These are phyloP conservation scores for Crematogaster levior DNA, from an alignment of 2,888 invertebrate genomes.

Conservation along the genomic window DNA sequence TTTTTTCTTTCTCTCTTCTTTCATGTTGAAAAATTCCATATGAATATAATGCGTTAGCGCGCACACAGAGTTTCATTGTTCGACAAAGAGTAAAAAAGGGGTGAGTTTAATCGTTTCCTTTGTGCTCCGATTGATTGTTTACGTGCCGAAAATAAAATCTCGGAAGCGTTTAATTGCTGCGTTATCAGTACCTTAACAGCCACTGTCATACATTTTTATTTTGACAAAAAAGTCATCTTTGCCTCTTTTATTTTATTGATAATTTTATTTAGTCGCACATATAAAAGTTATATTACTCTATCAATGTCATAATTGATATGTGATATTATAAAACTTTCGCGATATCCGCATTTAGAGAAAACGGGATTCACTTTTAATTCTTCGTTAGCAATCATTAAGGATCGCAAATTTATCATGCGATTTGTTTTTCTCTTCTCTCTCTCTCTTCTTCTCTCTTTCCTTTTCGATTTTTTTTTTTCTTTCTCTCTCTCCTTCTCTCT, in stretches of 20 bases:
- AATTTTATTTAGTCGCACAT: not conserved
- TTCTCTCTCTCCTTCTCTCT: not conserved
- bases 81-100: constrained; percentile 27
- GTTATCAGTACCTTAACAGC: constrained; percentile 46
- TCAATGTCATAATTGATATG: not conserved
- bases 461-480: no score
- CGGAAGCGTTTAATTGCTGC: constrained; percentile 33
- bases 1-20: constrained; percentile 51
- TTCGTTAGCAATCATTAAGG: not conserved
- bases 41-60: constrained; percentile 66
- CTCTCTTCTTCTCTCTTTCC: no score
- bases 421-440: not conserved
- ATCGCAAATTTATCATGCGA: constrained; percentile 22
- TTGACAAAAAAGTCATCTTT: not conserved
- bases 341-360: not conserved
- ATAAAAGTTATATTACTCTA: not conserved
- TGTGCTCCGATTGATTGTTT: constrained; percentile 68
- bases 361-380: not conserved
- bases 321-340: not conserved
- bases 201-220: not conserved
- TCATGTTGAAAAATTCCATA: constrained; percentile 58
- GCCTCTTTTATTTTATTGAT: not conserved
- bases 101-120: constrained; percentile 61
- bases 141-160: constrained; percentile 51
- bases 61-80: constrained; percentile 59